Evolutionary conservation across 2,113 vertebrate genomes (phyloP), one percentile per base, ranked within the genome.

Genomic region (Burhinus bistriatus): DNA sequence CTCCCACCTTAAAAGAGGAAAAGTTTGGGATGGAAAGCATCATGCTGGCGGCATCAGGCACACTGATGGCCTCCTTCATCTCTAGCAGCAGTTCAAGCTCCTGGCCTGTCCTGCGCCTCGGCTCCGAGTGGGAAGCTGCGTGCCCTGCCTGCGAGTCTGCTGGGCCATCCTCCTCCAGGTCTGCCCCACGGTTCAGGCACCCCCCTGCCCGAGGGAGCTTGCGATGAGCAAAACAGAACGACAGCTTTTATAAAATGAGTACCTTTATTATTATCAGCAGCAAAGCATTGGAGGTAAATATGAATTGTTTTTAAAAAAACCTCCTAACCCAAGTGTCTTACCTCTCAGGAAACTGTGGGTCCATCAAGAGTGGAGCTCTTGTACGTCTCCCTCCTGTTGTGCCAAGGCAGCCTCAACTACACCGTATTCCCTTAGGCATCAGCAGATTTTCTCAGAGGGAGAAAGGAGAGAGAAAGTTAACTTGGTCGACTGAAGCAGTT

Each of bases 71-170:
- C 42, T 30, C 12, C 20, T 58, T 66, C 16, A 17, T 27, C 36
- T 64, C 51, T 21, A 18, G 25, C 20, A 42, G 36, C 2, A 1
- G 6, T 25, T 40, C 1, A 6, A 72, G 15, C 7, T 51, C 42
- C 44, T 7, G 42, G 4, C 11, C 21, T 21, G 21, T 18, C 36
- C 69, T 58, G 21, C 1, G 1, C 20, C 69, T 42, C 2, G 12
- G 10, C 10, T 40, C 25, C 5, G 1, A 57, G 32, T 6, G 16
- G 8, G 25, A n/a, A 21, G 10, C 20, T 55, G 29, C 58, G 44
- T 2, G 1, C 1, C 3, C 30, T 55, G 29, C 51, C 54, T 2
- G 1, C 1, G 3, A 6, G 4, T 26, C 45, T 30, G 38, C n/a
- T 34, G 1, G 1, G 26, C 21, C 21, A 57, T 64, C 30, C n/a